Percentiles rank a stretch among this genome's conserved stretches.
Conservation (phyloP, 2,888 invertebrate genomes). For the Drosophila quinaria region DNA sequence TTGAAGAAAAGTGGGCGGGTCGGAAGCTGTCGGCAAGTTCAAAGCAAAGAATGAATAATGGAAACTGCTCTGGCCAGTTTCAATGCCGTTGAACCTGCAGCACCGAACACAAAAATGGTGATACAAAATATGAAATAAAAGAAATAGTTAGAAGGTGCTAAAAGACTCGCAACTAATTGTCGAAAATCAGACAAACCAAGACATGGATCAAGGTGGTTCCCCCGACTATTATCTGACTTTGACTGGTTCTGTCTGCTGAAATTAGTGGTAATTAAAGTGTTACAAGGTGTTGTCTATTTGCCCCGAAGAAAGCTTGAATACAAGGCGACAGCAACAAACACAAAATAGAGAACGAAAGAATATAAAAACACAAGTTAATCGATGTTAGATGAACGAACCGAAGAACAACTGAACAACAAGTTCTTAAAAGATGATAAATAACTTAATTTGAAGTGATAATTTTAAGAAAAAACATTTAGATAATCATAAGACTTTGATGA, state of each 20-base stretch:
- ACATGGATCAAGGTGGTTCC: constrained; percentile 51
- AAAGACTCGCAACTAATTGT: constrained; percentile 53
- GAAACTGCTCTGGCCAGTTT: constrained; percentile 46
- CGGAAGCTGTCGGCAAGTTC: constrained; percentile 23
- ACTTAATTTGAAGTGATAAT: constrained; percentile 5
- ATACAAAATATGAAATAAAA: constrained; percentile 21
- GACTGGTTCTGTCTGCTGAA: constrained; percentile 36
- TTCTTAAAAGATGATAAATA: constrained; percentile 27
- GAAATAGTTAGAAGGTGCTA: constrained; percentile 59
- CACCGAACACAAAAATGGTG: constrained; percentile 6
- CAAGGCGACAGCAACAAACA: constrained; percentile 22
- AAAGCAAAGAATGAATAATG: constrained; percentile 27
- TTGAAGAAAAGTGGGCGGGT: neutral
- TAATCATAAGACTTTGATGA: neutral
- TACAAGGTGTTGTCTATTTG: constrained; percentile 66
- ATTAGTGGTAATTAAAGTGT: constrained; percentile 78
- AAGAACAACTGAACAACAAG: constrained; percentile 28
- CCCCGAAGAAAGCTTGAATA: constrained; percentile 63
- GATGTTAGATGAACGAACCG: constrained; percentile 12
- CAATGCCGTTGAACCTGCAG: constrained; percentile 40
- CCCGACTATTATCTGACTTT: neutral
- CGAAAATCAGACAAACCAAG: constrained; percentile 24
- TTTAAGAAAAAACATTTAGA: neutral
- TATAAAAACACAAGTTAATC: constrained; percentile 9
- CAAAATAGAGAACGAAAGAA: constrained; percentile 21